Conservation (phyloP, 2,888 invertebrate genomes). For the Rhaphigaster nebulosa region DNA sequence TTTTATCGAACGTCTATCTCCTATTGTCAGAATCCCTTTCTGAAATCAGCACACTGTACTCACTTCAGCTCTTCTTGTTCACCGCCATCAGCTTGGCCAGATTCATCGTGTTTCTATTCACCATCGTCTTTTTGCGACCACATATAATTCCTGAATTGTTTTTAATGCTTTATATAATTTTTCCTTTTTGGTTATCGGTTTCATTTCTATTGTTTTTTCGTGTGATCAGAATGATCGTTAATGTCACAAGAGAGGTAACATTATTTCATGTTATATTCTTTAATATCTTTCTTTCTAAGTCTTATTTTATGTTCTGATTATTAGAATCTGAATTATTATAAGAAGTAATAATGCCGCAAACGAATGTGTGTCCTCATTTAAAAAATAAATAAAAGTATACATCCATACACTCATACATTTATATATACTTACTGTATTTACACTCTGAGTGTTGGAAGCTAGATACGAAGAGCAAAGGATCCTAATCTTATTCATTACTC, state of each 20-base stretch:
- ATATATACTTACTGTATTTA: no score
- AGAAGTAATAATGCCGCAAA: no score
- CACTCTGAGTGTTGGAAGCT: no score
- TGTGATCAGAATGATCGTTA: background rate
- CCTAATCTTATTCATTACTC: no score
- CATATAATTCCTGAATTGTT: background rate
- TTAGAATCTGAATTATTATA: background rate
- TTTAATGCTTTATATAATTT: background rate
- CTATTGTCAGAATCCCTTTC: background rate
- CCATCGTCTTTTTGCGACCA: background rate
- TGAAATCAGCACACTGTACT: background rate
- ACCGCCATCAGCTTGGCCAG: background rate
- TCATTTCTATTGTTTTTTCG: constrained; percentile 5
- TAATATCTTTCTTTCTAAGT: background rate
- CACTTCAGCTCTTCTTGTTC: background rate
- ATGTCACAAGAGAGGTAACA: background rate
- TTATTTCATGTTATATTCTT: background rate
- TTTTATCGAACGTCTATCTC: background rate
- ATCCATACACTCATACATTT: no score
- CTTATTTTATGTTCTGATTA: background rate
- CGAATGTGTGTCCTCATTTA: no score
- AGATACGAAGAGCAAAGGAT: no score
- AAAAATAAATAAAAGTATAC: no score
- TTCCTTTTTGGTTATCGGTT: background rate
- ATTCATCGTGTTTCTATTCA: background rate